These are phyloP conservation scores for Willowsia nigromaculata DNA, from an alignment of 2,888 invertebrate species.

Conservation along the genomic window DNA sequence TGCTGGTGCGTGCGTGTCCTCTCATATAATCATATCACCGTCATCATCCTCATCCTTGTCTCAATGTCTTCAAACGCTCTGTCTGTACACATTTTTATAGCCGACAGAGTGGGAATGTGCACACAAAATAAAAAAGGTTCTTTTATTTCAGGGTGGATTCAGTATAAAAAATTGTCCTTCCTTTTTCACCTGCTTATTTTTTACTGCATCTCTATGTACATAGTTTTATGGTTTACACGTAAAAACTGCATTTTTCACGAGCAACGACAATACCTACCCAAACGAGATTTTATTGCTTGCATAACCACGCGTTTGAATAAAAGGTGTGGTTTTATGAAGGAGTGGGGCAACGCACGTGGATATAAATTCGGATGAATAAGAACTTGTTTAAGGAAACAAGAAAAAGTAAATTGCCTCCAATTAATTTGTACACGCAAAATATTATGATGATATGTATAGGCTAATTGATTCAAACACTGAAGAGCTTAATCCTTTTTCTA, in stretches of 20 bases:
- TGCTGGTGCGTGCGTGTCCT: slow-evolving; percentile 38
- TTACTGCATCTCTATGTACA: background rate
- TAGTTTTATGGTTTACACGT: background rate
- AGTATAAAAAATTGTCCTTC: background rate
- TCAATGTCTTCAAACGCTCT: background rate
- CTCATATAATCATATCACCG: slow-evolving; percentile 52
- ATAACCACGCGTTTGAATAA: background rate
- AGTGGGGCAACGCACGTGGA: background rate
- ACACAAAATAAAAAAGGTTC: slow-evolving; percentile 7
- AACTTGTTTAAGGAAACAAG: no score
- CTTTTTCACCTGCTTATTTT: background rate
- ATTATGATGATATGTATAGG: no score
- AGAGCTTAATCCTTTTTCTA: no score
- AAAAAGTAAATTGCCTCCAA: no score
- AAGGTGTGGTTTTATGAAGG: background rate
- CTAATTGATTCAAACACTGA: no score
- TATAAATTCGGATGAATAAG: no score
- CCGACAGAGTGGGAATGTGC: background rate
- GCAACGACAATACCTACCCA: background rate
- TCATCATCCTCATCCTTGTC: slow-evolving; percentile 23
- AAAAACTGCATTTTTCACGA: background rate
- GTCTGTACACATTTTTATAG: background rate
- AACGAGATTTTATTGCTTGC: background rate
- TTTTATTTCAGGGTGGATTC: background rate
- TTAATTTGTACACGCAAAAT: no score